phyloP scores from a whole-genome alignment of 2,113 vertebrate species.

The Psettodes erumei region DNA sequence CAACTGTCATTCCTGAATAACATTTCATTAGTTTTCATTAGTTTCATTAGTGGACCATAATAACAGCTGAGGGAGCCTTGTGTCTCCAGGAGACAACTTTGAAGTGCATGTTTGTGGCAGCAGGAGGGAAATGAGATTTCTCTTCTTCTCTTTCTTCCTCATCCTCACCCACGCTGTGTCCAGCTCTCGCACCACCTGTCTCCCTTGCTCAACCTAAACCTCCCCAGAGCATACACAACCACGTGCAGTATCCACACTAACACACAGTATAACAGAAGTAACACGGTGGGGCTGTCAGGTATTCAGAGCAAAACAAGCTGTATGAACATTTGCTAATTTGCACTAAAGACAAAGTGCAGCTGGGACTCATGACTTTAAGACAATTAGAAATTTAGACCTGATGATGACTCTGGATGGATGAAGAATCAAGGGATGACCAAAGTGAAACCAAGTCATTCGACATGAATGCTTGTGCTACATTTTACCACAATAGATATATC shows the following conservation, averaged over 20 bases:
- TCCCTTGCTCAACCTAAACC: conserved; percentile 21
- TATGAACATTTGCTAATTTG: background rate
- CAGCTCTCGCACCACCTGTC: conserved; percentile 69
- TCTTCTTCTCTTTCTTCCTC: conserved; percentile 49
- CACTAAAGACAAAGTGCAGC: background rate
- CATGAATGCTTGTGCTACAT: background rate
- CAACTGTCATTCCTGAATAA: background rate
- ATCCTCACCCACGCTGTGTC: conserved; percentile 65
- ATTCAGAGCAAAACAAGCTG: background rate
- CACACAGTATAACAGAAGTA: background rate
- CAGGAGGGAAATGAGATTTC: conserved; percentile 65
- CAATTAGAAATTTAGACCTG: background rate
- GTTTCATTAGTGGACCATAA: conserved; percentile 31
- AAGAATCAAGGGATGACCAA: background rate
- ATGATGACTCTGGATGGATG: background rate
- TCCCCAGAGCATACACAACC: background rate
- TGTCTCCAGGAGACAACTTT: conserved; percentile 48
- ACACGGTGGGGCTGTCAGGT: background rate
- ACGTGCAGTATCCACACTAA: conserved; percentile 6
- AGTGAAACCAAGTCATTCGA: background rate
- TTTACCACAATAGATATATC: background rate
- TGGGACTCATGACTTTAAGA: background rate
- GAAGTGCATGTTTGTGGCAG: conserved; percentile 62
- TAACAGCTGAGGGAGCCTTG: conserved; percentile 37
- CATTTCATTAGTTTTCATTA: conserved; percentile 46